Evolutionary conservation across 35 echinoderm and acorn worm genomes (phyloP), one percentile per base, ranked within the genome.

Genomic region (Stichopus chloronotus): DNA sequence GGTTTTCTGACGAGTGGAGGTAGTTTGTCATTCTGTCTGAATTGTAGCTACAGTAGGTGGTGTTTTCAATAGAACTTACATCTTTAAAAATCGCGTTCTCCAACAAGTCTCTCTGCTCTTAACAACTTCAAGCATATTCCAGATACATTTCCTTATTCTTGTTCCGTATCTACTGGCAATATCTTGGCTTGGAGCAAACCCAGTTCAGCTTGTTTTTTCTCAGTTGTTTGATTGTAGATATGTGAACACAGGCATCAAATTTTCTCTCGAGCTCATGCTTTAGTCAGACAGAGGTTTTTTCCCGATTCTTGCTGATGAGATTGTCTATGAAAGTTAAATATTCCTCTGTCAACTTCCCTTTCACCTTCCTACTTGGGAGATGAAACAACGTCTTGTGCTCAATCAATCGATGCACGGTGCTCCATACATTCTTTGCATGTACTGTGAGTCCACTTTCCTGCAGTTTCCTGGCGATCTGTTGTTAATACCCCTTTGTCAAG

Each of bases 41-140:
- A 93, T 16, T 60, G 85, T 1, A 90, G 5, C 25, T 74, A n/a
- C n/a, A n/a, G n/a, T n/a, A 30, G 63, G 59, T 17, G 17, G 54
- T 52, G 22, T 88, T 43, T 16, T 93, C 54, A 60, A 93, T 90
- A 7, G 91, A 88, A 60, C 90, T 61, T 58, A 93, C 74, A 55
- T 95, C 94, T 6, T 91, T 95, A 24, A 92, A 95, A 65, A 93
- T 88, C 6, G 90, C 91, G 16, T 95, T 52, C 13, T 89, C 69
- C 16, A 95, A 95, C 6, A 11, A 7, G 20, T 95, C 94, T 14
- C 56, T 56, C 0, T 25, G 13, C 8, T 53, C 83, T 16, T 87
- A 56, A 14, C 77, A 30, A 11, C 52, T 14, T 12, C 24, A 43
- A 23, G 56, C 85, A 19, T 82, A 93, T 57, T 76, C 72, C 8